Conservation (phyloP, 2,888 invertebrate species). For the Bellardia bayeri region DNA sequence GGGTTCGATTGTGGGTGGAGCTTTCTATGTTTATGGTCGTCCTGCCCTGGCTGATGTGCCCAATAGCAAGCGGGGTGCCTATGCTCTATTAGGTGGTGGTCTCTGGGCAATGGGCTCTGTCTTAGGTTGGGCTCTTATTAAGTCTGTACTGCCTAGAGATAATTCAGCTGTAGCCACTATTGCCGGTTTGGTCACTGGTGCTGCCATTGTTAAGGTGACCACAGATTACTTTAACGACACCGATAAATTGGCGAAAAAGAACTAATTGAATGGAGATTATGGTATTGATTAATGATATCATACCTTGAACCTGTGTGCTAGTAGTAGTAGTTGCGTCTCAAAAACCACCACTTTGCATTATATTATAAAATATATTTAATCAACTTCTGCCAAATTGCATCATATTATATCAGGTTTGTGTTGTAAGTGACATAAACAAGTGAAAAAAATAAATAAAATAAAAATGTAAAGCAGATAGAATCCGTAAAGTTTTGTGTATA, state of each 20-base stretch:
- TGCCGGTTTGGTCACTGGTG: constrained; percentile 82
- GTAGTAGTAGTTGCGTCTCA: constrained; percentile 13
- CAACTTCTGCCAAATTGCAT: constrained; percentile 36
- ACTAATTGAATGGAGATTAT: constrained; percentile 62
- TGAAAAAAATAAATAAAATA: constrained; percentile 6
- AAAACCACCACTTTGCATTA: constrained; percentile 23
- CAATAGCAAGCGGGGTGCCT: constrained; percentile 87
- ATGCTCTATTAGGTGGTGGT: constrained; percentile 89
- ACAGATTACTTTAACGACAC: constrained; percentile 82
- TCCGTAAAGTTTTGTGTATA: constrained; percentile 41
- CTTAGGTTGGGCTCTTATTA: constrained; percentile 93
- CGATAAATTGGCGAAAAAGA: constrained; percentile 79
- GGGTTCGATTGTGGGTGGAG: constrained; percentile 92
- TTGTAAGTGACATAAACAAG: constrained; percentile 15
- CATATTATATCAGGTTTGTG: constrained; percentile 22
- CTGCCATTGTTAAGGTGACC: constrained; percentile 81
- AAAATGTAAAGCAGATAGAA: background rate
- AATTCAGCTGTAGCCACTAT: constrained; percentile 80
- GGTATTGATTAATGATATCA: constrained; percentile 18
- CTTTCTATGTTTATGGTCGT: constrained; percentile 92
- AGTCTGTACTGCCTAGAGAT: constrained; percentile 87
- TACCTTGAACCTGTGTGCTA: constrained; percentile 27
- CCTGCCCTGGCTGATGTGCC: constrained; percentile 90
- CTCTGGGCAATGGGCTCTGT: constrained; percentile 96
- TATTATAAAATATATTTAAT: constrained; percentile 2